Evolutionary conservation across 2,888 invertebrate genomes (phyloP).

Genomic region (Ctena decussata): DNA sequence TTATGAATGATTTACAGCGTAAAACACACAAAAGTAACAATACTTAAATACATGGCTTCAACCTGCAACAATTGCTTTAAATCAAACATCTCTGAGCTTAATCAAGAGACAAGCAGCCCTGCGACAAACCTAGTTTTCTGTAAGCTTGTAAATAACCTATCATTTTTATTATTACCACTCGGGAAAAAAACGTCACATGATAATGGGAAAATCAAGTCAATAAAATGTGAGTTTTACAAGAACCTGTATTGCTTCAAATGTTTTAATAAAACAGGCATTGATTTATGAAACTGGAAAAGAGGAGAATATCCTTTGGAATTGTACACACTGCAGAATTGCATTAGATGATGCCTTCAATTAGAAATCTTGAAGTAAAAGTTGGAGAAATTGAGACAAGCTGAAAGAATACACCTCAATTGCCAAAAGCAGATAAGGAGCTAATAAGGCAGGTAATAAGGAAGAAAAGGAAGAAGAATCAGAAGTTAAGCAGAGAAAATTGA

Average conservation of each 20-base stretch:
- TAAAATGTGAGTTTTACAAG: constrained; percentile 10
- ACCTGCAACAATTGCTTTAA: too few species aligned
- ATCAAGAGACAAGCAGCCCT: too few species aligned
- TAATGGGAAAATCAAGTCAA: not conserved
- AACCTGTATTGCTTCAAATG: constrained; percentile 1
- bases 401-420: not conserved
- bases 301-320: not conserved
- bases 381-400: not conserved
- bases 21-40: too few species aligned
- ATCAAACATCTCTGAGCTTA: too few species aligned
- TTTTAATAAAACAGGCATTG: not conserved
- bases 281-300: not conserved
- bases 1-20: too few species aligned
- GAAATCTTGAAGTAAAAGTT: not conserved
- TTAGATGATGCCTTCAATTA: not conserved
- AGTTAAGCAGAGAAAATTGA: not conserved
- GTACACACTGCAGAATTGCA: not conserved
- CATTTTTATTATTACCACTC: too few species aligned
- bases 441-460: not conserved
- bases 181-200: too few species aligned
- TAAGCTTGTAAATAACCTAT: too few species aligned
- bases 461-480: not conserved
- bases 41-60: too few species aligned
- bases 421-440: not conserved
- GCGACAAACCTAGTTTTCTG: too few species aligned